Conservation (phyloP, 2,888 invertebrate genomes). For the Itoplectis maculator region DNA sequence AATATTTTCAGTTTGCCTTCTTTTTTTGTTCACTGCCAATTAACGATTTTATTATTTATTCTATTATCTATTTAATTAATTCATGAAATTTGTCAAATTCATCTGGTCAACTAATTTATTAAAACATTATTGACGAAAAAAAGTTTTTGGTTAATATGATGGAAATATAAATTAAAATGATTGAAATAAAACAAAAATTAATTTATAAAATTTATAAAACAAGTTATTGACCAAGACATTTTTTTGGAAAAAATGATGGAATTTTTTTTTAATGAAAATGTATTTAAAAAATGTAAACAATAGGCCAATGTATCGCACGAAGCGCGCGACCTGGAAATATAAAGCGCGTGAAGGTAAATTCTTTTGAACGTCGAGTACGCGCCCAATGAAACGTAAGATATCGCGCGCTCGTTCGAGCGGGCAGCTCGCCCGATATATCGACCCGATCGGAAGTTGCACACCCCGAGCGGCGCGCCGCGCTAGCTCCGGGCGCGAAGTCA, state of each 20-base stretch:
- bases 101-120: not conserved
- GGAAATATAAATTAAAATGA: too few species aligned
- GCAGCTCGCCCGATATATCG: constrained; percentile 26
- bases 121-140: too few species aligned
- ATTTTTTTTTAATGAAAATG: not conserved
- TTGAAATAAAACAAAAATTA: too few species aligned
- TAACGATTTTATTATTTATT: too few species aligned
- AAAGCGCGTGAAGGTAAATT: not conserved
- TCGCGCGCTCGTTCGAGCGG: constrained; percentile 24
- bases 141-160: too few species aligned
- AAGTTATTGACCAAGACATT: too few species aligned
- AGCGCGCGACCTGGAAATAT: not conserved
- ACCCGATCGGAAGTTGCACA: constrained; percentile 4
- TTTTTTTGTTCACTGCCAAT: too few species aligned
- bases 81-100: not conserved
- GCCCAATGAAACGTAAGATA: constrained; percentile 15
- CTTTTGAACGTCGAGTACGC: not conserved
- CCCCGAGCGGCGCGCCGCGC: not conserved
- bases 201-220: too few species aligned
- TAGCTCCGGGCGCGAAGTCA: not conserved
- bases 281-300: not conserved
- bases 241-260: not conserved
- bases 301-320: too few species aligned
- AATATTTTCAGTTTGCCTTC: too few species aligned
- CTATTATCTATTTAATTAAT: too few species aligned